phyloP scores from a whole-genome alignment of 2,113 vertebrate genomes.

The Ciconia stormi region DNA sequence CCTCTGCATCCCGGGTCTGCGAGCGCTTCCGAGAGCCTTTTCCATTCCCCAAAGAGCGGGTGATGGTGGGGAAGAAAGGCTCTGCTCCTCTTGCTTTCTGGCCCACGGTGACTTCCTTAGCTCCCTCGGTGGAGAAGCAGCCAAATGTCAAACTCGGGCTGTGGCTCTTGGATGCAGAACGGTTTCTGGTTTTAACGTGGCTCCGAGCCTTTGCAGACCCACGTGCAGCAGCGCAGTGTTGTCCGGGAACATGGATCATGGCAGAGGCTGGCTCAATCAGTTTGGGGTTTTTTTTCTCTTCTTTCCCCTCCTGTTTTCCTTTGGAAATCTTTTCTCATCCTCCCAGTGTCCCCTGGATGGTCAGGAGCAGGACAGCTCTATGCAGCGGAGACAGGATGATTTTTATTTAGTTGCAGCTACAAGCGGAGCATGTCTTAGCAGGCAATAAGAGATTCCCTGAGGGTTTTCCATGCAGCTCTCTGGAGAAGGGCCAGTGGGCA shows the following conservation, averaged over 20 bases:
- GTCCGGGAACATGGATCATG: fast-evolving
- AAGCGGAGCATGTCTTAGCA: background rate
- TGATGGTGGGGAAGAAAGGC: background rate
- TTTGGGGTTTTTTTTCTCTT: background rate
- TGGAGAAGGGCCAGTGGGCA: background rate
- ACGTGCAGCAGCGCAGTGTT: background rate
- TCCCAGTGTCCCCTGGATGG: background rate
- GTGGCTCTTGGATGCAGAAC: background rate
- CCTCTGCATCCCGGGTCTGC: fast-evolving
- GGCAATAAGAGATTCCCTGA: background rate
- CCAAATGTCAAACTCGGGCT: background rate
- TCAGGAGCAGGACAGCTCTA: background rate
- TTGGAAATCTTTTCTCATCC: background rate
- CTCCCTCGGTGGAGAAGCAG: background rate
- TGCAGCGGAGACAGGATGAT: background rate
- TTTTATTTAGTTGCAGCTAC: background rate
- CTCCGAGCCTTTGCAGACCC: background rate
- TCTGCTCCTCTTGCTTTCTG: background rate
- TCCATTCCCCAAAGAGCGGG: fast-evolving
- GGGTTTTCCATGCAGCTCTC: background rate
- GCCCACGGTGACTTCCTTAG: background rate
- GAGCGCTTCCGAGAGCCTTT: background rate
- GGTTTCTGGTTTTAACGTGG: background rate
- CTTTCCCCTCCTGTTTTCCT: background rate
- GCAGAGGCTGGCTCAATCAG: background rate